Evolutionary conservation across 1,140 invertebrate species (phyloP).

Genomic region (Lucilia sericata): DNA sequence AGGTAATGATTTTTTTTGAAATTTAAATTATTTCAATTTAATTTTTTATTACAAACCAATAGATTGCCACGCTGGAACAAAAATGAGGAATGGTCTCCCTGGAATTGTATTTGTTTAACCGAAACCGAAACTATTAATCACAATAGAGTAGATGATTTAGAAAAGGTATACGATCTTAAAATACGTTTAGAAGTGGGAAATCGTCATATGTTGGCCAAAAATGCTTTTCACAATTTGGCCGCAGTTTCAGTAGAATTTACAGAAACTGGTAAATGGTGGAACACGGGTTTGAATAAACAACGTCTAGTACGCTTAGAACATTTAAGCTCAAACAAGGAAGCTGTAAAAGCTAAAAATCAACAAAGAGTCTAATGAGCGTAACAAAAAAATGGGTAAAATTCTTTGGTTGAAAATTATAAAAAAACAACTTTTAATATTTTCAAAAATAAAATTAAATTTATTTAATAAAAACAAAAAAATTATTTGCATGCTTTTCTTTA

Average conservation of each 20-base stretch:
- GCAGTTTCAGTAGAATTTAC: conserved; percentile 61
- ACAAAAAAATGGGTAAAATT: neutral
- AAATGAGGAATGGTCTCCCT: conserved; percentile 74
- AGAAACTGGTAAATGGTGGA: conserved; percentile 64
- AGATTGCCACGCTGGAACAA: conserved; percentile 71
- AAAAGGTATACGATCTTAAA: conserved; percentile 69
- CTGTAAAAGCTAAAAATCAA: neutral
- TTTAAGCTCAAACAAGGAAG: neutral
- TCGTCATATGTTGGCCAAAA: conserved; percentile 61
- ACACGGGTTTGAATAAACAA: conserved; percentile 64
- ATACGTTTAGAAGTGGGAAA: conserved; percentile 63
- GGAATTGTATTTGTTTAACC: conserved; percentile 77
- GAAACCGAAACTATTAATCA: conserved; percentile 72
- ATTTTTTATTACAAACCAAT: too few species aligned
- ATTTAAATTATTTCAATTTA: too few species aligned
- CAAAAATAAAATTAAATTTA: conserved; percentile 23
- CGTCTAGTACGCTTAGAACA: conserved; percentile 47
- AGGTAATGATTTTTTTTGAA: conserved; percentile 51
- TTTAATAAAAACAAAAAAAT: conserved; percentile 35
- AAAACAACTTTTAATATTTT: conserved; percentile 42
- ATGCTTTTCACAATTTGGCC: conserved; percentile 61
- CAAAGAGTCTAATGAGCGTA: neutral
- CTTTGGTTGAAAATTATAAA: neutral
- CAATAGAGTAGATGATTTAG: conserved; percentile 66
- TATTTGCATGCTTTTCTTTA: conserved; percentile 6